Evolutionary conservation across 2,888 invertebrate genomes (phyloP), one percentile per base, ranked within the genome.

Genomic region (Nephrotoma guestfalica): DNA sequence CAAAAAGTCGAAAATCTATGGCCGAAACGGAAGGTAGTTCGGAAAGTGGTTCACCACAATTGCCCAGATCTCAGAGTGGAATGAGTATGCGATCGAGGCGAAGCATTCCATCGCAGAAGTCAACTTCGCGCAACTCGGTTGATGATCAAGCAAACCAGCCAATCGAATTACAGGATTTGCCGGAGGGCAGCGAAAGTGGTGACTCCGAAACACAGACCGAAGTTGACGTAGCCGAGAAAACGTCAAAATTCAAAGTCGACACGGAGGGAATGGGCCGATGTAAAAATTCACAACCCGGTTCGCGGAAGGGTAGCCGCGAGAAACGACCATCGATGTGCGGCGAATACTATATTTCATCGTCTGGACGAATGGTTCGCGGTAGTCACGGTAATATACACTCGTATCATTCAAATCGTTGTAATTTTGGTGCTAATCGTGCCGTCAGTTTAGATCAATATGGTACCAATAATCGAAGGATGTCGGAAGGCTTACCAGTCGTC

Each of bases 161-260:
- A n/a, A 91, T 92, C 18, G 92, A 92, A 88, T 88, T 93, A 86
- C 93, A 93, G 88, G 93, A 93, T 89, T 91, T 93, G 83, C 92
- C 92, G 13, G 93, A 93, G 88, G 93, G 93, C 88, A 92, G 93
- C 86, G 93, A 93, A 89, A 93, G 93, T 88, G 94, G 93, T 11
- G 94, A 93, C 88, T 93, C 94, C 4, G 95, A 95, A 89, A 94
- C 95, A 0, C 95, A 94, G 85, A 95, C 94, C 41, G 95, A 95
- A 90, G 95, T 95, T 84, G 95, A 95, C 90, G 94, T 93, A 43
- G 93, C 95, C 87, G 96, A 96, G 90, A 95, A 95, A 90, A 93
- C 95, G 1, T 93, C 95, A 57, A 95, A 95, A 89, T 95, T 95
- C 90, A 95, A 95, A 90, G 95, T 95, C 88, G 95, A 95, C 47